phyloP scores from a whole-genome alignment of 2,113 vertebrate species.

The Epinephelus fuscoguttatus region DNA sequence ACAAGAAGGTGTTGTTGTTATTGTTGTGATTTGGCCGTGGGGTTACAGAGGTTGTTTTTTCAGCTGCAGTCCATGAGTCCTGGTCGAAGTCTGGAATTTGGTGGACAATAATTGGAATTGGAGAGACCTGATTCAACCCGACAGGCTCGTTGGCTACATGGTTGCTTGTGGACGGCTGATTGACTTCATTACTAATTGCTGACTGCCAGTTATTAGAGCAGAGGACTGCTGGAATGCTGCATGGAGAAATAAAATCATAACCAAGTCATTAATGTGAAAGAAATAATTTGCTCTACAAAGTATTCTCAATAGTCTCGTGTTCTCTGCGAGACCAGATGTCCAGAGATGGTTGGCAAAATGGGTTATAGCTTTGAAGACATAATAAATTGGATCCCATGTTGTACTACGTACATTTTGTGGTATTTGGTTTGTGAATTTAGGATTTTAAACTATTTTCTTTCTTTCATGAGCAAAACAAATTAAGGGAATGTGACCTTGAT shows the following conservation, averaged over 20 bases:
- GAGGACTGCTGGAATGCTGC: slow-evolving; percentile 73
- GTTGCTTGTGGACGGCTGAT: slow-evolving; percentile 41
- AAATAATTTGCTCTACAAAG: background rate
- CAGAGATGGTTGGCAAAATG: background rate
- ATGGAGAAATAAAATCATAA: slow-evolving; percentile 35
- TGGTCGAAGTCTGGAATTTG: slow-evolving; percentile 69
- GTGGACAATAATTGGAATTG: slow-evolving; percentile 15
- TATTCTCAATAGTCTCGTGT: slow-evolving; percentile 10
- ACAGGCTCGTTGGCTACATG: slow-evolving; percentile 24
- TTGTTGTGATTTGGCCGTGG: slow-evolving; percentile 57
- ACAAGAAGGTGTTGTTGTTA: slow-evolving; percentile 53
- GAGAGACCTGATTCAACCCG: slow-evolving; percentile 31
- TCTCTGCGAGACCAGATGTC: slow-evolving; percentile 1
- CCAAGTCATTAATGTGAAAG: background rate
- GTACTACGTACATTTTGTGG: background rate
- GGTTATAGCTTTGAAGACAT: background rate
- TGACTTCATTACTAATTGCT: slow-evolving; percentile 23
- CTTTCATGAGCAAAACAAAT: background rate
- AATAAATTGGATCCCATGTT: background rate
- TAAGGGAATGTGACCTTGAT: background rate
- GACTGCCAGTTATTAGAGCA: slow-evolving; percentile 81
- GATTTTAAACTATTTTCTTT: background rate
- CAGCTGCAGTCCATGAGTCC: slow-evolving; percentile 55
- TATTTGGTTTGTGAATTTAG: background rate
- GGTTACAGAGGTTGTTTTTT: slow-evolving; percentile 8